Evolutionary conservation across 1,140 invertebrate genomes (phyloP).

Genomic region (Halictus rubicundus): DNA sequence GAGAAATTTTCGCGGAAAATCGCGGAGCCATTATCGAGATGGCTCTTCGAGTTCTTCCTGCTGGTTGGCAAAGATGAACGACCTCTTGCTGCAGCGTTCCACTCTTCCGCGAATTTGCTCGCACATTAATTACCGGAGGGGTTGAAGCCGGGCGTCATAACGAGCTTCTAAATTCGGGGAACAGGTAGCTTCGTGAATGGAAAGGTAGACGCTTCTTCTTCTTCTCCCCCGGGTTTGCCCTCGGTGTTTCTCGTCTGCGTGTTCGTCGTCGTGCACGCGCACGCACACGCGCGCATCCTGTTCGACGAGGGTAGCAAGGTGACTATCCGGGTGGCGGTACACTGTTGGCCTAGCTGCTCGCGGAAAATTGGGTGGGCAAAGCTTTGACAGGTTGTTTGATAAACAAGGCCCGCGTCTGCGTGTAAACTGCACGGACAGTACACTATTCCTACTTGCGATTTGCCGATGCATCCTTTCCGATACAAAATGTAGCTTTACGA

Average conservation of each 20-base stretch:
- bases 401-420: slow-evolving; percentile 64
- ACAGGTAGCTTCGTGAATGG: slow-evolving; percentile 45
- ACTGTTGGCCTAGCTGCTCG: slow-evolving; percentile 68
- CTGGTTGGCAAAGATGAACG: slow-evolving; percentile 24
- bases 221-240: not conserved
- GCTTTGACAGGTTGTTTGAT: slow-evolving; percentile 71
- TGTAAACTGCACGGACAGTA: slow-evolving; percentile 54
- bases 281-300: not conserved
- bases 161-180: slow-evolving; percentile 48
- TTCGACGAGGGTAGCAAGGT: slow-evolving; percentile 5
- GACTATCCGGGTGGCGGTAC: slow-evolving; percentile 51
- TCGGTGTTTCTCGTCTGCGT: slow-evolving; percentile 22
- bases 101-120: slow-evolving; percentile 35
- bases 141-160: slow-evolving; percentile 42
- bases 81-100: not conserved
- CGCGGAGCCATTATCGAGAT: not conserved
- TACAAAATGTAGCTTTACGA: slow-evolving; percentile 49
- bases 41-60: not conserved
- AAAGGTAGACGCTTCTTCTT: slow-evolving; percentile 41
- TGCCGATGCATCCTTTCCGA: slow-evolving; percentile 48
- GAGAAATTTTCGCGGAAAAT: not conserved
- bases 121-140: slow-evolving; percentile 42
- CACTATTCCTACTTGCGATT: slow-evolving; percentile 51
- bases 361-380: slow-evolving; percentile 69
- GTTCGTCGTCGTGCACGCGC: slow-evolving; percentile 28